Conservation (phyloP, 2,113 vertebrate species). For the Cochlearius cochlearius region DNA sequence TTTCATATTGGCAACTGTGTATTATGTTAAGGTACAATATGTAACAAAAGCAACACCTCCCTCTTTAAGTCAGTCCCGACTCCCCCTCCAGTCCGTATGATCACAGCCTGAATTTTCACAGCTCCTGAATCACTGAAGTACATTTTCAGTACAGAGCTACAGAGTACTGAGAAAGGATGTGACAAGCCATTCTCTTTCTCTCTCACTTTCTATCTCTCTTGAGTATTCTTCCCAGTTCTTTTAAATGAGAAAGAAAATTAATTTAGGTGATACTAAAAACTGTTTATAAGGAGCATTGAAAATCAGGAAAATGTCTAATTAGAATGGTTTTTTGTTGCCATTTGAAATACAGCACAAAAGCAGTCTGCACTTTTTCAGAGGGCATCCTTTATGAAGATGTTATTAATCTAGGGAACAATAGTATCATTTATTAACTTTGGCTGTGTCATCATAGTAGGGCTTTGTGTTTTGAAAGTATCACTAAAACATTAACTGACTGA, state of each 20-base stretch:
- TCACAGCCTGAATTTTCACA: constrained; percentile 16
- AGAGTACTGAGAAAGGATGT: background rate
- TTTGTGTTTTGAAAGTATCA: background rate
- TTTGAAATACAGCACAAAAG: background rate
- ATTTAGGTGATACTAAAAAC: background rate
- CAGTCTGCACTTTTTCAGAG: background rate
- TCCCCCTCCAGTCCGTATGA: background rate
- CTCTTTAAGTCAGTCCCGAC: background rate
- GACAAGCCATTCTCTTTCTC: background rate
- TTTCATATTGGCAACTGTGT: background rate
- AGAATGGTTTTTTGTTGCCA: background rate
- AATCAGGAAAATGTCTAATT: constrained; percentile 20
- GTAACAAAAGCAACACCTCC: background rate
- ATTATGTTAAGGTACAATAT: constrained; percentile 12
- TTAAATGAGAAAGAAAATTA: background rate
- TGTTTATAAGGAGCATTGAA: background rate
- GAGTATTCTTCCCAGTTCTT: background rate
- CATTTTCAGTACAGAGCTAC: background rate
- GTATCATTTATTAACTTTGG: background rate
- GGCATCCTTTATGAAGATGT: background rate
- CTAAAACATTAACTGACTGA: background rate
- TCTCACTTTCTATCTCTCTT: background rate
- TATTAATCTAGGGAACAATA: background rate
- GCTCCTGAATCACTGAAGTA: background rate
- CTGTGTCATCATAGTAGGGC: background rate